Evolutionary conservation across 2,113 vertebrate species (phyloP), one percentile per base, ranked within the genome.

Genomic region (Amblyornis subalaris): DNA sequence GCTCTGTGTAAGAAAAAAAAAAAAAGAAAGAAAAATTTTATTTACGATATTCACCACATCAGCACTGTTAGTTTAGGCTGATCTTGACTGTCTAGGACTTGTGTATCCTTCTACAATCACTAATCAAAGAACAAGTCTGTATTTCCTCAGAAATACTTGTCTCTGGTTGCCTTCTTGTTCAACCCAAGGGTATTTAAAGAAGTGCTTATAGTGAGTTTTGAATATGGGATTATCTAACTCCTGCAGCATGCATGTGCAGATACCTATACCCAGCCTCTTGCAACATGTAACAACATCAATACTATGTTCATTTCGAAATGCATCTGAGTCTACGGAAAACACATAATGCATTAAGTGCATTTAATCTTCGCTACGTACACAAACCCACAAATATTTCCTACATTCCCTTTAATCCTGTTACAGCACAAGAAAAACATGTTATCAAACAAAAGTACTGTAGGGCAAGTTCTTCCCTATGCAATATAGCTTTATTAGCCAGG

Each of bases 1-100:
- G 98, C 98, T 45, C 73, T 85, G 51, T 45, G 24, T 22, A 51
- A 64, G 76, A 36, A 31, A 19, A 47, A 82, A 71, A 40, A 91
- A 60, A 58, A 45, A 90, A 33, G 9, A 18, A 36, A 45, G 20
- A 54, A 35, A 14, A 38, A 72, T 2, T 47, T 20, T 74, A 42
- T n/a, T 79, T 62, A 71, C 44, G n/a, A 47, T 55, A 87, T 71
- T 75, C 42, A 66, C 38, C 10, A 48, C 13, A 81, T 58, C 36
- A 89, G 17, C 35, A 47, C 8, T 67, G 7, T 57, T 70, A 53
- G 10, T 54, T 75, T 40, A 90, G 28, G 14, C 42, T 93, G 35
- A 71, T 54, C 83, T 80, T 92, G 47, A 61, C 60, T 47, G 44
- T 84, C 71, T 91, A 53, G 29, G n/a, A 85, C 31, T 71, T 73